Base-by-base conservation (phyloP, 23 tunicate species). In the Phallusia fumigata region DNA sequence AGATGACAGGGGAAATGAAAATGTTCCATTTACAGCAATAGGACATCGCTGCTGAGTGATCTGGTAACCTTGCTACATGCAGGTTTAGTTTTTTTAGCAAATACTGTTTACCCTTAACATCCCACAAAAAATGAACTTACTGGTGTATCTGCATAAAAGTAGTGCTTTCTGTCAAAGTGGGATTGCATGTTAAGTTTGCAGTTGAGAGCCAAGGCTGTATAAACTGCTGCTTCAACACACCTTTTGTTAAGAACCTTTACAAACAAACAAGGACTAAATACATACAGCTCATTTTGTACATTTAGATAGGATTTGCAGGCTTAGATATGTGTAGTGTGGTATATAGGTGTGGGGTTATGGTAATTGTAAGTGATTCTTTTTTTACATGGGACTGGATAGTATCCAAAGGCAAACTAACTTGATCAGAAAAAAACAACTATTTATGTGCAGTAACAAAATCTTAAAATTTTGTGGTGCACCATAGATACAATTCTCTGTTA, bases 111-210 rank as follows among this genome's bases (percentile, higher is more conserved):
- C 15, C 18, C 58, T 18, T 13, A 51, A 51, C 18, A 58, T 24
- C 8, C 13, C 8, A 58, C 26, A 58, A 58, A 22, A 58, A 13
- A 58, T 21, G 28, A 58, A 35, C 98, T 76, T 81, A 93, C 98
- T 32, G 98, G 98, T 82, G 89, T 85, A 53, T 94, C 98, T 33
- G 94, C 88, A 86, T 94, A 94, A 52, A 94, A 94, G 74, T 94
- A 94, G 78, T 94, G 98, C 84, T 94, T 94, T 82, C 98, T 72
- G 52, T 94, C 98, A 83, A 94, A 94, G 16, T 73, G 77, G 0
- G 98, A 94, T 53, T 49, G 72, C 30, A 24, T 26, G 65, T 89
- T 86, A 32, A 94, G 64, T 32, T 83, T 83, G 35, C 98, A 94
- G 49, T 89, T 82, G 18, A 94, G 79, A 15, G 98, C 90, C 30